phyloP scores from a whole-genome alignment of 2,113 vertebrate genomes.

The Heterochromis multidens region DNA sequence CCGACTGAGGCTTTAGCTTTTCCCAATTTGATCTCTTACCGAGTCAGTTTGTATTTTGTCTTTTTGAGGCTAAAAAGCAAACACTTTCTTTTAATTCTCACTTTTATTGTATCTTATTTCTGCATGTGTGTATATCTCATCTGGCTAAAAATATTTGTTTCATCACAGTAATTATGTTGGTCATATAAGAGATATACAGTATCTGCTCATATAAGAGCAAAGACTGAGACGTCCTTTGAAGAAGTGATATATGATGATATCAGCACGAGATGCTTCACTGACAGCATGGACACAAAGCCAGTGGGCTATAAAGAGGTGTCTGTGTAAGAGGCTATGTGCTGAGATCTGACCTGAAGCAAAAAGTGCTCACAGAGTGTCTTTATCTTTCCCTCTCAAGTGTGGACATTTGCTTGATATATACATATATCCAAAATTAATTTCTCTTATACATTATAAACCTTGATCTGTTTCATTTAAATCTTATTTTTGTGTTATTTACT shows the following conservation, averaged over 20 bases:
- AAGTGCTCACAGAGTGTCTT: neutral
- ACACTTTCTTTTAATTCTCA: neutral
- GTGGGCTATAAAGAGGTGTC: slow-evolving; percentile 48
- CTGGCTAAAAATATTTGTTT: slow-evolving; percentile 10
- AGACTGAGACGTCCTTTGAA: slow-evolving; percentile 40
- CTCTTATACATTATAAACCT: no score
- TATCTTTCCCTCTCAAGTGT: neutral
- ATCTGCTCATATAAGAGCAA: no score
- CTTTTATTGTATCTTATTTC: neutral
- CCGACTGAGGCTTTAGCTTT: slow-evolving; percentile 9
- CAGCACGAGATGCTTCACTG: slow-evolving; percentile 27
- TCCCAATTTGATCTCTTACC: slow-evolving; percentile 16
- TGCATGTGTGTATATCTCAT: neutral
- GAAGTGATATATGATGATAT: slow-evolving; percentile 53
- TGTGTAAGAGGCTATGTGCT: slow-evolving; percentile 14
- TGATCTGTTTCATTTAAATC: no score
- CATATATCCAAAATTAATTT: no score
- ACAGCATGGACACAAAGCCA: slow-evolving; percentile 18
- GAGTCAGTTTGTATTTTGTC: slow-evolving; percentile 30
- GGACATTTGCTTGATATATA: no score
- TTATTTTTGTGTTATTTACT: no score
- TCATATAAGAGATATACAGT: slow-evolving; percentile 23
- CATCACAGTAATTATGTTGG: slow-evolving; percentile 10
- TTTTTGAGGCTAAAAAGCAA: neutral
- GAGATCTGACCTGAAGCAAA: slow-evolving; percentile 16